Percentiles rank a stretch among this genome's conserved stretches.
phyloP scores from a whole-genome alignment of 2,797 vertebrate genomes.

The Lates japonicus region DNA sequence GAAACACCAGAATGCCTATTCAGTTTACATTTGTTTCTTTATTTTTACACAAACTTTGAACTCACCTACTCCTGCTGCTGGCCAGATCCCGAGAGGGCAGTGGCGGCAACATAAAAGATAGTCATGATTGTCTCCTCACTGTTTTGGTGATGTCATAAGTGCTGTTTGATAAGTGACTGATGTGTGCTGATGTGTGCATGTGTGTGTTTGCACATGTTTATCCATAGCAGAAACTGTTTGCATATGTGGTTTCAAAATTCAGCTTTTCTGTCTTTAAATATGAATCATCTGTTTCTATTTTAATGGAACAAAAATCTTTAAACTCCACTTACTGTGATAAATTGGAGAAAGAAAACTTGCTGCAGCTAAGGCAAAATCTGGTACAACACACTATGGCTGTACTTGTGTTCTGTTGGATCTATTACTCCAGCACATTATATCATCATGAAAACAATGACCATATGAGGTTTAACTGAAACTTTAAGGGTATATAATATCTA shows the following conservation, averaged over 20 bases:
- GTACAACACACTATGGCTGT: background rate
- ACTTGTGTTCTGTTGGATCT: background rate
- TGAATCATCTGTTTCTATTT: conserved; percentile 26
- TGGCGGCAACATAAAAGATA: conserved; percentile 38
- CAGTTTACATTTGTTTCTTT: conserved; percentile 62
- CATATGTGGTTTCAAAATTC: conserved; percentile 5
- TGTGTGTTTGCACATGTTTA: background rate
- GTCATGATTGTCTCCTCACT: conserved; percentile 47
- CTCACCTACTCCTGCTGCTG: conserved; percentile 64
- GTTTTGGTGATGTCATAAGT: conserved; percentile 47
- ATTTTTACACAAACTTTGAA: conserved; percentile 70
- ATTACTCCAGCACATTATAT: background rate
- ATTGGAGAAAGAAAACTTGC: background rate
- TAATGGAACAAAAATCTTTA: background rate
- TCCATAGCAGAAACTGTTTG: conserved; percentile 18
- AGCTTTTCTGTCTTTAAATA: conserved; percentile 9
- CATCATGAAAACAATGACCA: background rate
- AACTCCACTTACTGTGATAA: background rate
- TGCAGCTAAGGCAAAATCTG: background rate
- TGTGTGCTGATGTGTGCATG: background rate
- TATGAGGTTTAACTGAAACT: background rate
- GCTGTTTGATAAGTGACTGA: conserved; percentile 30
- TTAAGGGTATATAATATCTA: too few relatives aligned
- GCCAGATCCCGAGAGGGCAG: conserved; percentile 51
- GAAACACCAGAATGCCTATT: conserved; percentile 62